These are phyloP conservation scores for Hippocampus comes DNA, from an alignment of 2,113 vertebrate genomes.

Conservation along the genomic window DNA sequence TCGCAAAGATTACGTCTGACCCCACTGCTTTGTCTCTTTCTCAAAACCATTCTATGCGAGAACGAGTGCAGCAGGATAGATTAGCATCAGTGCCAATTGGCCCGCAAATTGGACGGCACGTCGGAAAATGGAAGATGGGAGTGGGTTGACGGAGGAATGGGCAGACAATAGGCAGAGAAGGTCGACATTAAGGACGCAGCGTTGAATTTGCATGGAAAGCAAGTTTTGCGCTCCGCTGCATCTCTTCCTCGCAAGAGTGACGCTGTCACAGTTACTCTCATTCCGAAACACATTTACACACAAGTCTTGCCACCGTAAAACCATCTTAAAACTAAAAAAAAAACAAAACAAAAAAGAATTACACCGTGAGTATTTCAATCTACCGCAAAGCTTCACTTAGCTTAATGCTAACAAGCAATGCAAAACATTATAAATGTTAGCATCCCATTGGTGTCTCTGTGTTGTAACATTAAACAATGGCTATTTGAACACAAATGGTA, in stretches of 20 bases:
- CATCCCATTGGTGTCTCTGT: no score
- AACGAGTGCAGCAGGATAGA: conserved; percentile 60
- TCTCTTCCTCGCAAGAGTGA: conserved; percentile 9
- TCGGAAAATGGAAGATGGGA: conserved; percentile 55
- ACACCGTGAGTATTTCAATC: no score
- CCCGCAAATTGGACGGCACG: conserved; percentile 63
- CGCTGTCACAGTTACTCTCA: neutral
- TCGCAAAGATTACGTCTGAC: conserved; percentile 60
- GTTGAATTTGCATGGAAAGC: conserved; percentile 40
- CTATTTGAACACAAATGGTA: no score
- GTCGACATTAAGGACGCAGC: conserved; percentile 41
- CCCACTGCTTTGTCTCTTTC: conserved; percentile 49
- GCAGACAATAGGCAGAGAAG: conserved; percentile 55
- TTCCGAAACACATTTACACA: neutral
- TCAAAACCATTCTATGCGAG: conserved; percentile 36
- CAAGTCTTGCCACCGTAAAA: no score
- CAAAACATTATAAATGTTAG: no score
- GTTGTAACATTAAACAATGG: no score
- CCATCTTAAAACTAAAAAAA: no score
- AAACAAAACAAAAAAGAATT: no score
- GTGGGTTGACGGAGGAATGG: conserved; percentile 39
- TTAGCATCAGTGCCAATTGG: conserved; percentile 68
- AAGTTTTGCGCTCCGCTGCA: conserved; percentile 3
- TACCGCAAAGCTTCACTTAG: no score
- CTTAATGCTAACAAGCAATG: no score